Base-by-base conservation (phyloP, 2,888 invertebrate genomes). In the Noctua pronuba region DNA sequence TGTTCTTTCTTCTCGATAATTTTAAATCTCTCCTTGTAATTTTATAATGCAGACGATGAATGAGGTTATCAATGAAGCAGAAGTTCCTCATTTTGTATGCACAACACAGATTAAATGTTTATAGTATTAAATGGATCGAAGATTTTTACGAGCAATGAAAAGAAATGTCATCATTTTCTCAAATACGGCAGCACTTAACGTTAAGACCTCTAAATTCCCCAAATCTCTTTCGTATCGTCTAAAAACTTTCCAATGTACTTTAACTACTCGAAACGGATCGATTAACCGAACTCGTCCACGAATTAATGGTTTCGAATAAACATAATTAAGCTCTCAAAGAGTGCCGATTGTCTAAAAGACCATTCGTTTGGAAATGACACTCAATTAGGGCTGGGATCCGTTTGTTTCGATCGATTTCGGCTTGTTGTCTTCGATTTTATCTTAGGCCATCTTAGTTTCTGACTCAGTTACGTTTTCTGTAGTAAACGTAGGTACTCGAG, bases 291-390 rank as follows among this genome's bases (percentile, higher is more conserved):
- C 94, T 95, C 92, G 94, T 94, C 89, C 88, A 93, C 90, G 90
- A 91, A 91, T 94, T 94, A 95, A 96, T 95, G 95, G 93, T 88
- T 92, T 90, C 92, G 87, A 92, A 95, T 95, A 95, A 95, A 96
- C 95, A 95, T 95, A 95, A 96, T 96, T 95, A 95, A 95, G 94
- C 94, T 94, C 94, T 95, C 93, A 95, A 95, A 95, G 94, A 91
- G 87, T 85, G 92, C 94, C 95, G 95, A 94, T 94, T 92, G 94
- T 93, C 95, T 94, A 91, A 89, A 88, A 86, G 84, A 86, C 92
- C 92, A 94, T 94, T 93, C 93, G 92, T 92, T 94, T 92, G 88
- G 89, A 91, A 94, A 94, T 93, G 92, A 95, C 94, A 94, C 92
- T 93, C 92, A 93, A 95, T 95, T 95, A 94, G 93, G 93, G 91